Evolutionary conservation across 2,113 vertebrate species (phyloP).

Genomic region (Phodopus roborovskii): DNA sequence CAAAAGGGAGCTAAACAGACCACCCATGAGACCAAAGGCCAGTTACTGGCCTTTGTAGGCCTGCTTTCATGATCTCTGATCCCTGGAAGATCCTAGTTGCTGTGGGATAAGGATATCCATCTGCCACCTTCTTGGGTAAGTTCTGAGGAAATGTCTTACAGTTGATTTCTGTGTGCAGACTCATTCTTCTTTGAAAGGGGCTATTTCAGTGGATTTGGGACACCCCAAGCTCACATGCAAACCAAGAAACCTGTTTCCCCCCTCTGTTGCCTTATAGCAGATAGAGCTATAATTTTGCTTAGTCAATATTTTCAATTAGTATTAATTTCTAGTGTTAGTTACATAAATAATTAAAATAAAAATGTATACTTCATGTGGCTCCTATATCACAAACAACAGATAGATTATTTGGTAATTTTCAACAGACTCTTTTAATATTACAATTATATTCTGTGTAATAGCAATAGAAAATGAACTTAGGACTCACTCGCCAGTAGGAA

Average conservation of each 20-base stretch:
- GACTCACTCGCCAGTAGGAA: constrained; percentile 67
- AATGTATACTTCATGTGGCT: constrained; percentile 41
- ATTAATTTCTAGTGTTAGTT: constrained; percentile 66
- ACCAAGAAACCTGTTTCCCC: background rate
- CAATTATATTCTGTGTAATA: constrained; percentile 56
- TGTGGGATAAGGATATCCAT: background rate
- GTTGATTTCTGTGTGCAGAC: background rate
- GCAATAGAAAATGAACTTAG: constrained; percentile 67
- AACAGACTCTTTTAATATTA: constrained; percentile 61
- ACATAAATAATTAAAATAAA: constrained; percentile 63
- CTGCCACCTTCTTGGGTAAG: background rate
- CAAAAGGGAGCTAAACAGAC: background rate
- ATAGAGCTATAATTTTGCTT: constrained; percentile 18
- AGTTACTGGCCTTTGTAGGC: background rate
- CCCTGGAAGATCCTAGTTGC: background rate
- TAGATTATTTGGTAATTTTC: constrained; percentile 67
- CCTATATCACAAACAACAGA: constrained; percentile 34
- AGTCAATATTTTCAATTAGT: constrained; percentile 32
- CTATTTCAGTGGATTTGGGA: background rate
- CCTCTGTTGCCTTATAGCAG: background rate
- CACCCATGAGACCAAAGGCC: background rate
- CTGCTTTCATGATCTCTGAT: background rate
- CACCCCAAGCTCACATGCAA: background rate
- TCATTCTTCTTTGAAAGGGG: background rate
- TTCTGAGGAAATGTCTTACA: background rate